These are phyloP conservation scores for Pseudopipra pipra DNA, from an alignment of 2,113 vertebrate genomes.

Conservation along the genomic window DNA sequence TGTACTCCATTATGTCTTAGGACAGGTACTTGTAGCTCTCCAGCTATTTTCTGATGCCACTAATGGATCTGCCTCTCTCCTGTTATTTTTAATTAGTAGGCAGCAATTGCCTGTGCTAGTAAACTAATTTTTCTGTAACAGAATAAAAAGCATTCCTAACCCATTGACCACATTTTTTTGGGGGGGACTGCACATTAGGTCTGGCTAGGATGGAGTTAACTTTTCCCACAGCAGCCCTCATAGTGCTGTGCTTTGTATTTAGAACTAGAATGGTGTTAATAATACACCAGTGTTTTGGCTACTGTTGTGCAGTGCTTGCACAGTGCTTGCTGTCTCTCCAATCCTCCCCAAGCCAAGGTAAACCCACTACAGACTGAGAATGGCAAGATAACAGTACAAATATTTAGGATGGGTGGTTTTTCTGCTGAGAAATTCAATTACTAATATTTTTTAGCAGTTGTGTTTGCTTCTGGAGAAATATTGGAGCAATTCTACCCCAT, in stretches of 20 bases:
- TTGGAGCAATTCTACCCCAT: neutral
- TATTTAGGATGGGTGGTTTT: neutral
- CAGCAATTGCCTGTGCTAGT: neutral
- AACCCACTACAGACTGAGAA: neutral
- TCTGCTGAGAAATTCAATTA: neutral
- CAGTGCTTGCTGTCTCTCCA: neutral
- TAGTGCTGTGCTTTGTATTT: neutral
- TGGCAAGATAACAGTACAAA: neutral
- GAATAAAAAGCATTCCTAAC: neutral
- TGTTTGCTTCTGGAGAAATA: neutral
- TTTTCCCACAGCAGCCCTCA: neutral
- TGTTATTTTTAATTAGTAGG: neutral
- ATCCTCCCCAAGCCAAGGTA: neutral
- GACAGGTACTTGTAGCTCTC: neutral
- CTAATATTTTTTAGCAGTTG: neutral
- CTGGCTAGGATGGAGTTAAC: neutral
- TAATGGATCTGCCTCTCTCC: neutral
- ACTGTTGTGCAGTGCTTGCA: neutral
- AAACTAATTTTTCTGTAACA: neutral
- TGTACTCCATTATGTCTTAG: neutral
- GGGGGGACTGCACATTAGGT: neutral
- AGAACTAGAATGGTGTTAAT: neutral
- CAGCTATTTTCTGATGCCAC: neutral
- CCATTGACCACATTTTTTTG: accelerated
- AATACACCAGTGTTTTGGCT: neutral